Evolutionary conservation across 1,140 invertebrate species (phyloP).

Genomic region (Adoxophyes honmai): DNA sequence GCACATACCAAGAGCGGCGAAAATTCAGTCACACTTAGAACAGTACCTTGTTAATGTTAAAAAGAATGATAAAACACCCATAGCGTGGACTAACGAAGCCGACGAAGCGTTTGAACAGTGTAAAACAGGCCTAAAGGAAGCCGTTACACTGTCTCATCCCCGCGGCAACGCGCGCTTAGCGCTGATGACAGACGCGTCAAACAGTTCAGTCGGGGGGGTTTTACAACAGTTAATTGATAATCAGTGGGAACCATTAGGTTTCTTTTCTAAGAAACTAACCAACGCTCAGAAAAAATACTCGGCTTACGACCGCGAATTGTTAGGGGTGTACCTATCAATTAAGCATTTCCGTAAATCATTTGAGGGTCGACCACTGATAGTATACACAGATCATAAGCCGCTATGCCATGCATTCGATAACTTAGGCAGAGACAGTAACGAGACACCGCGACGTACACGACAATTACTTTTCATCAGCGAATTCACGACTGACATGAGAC

Average conservation of each 20-base stretch:
- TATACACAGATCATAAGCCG: constrained; percentile 59
- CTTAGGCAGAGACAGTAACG: not conserved
- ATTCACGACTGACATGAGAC: constrained; percentile 27
- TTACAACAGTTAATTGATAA: constrained; percentile 42
- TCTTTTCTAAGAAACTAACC: constrained; percentile 23
- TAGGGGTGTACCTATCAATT: constrained; percentile 36
- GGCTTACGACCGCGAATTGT: constrained; percentile 38
- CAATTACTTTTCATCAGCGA: constrained; percentile 24
- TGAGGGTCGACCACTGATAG: constrained; percentile 34
- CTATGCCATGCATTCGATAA: constrained; percentile 38
- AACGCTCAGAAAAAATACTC: constrained; percentile 30
- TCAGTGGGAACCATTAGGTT: constrained; percentile 32
- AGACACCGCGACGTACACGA: constrained; percentile 18
- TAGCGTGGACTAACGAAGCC: constrained; percentile 40
- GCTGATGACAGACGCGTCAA: constrained; percentile 45
- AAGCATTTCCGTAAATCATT: constrained; percentile 38
- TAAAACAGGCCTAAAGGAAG: constrained; percentile 45
- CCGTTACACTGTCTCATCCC: constrained; percentile 37
- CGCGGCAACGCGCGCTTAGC: not conserved
- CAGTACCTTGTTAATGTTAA: too few relatives aligned
- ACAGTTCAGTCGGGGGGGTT: constrained; percentile 41
- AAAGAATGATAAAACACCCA: constrained; percentile 25
- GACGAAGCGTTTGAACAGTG: constrained; percentile 49
- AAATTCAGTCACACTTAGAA: too few relatives aligned
- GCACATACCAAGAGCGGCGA: too few relatives aligned